Conservation (phyloP, 2,888 invertebrate species). For the Drosophila macrospina region DNA sequence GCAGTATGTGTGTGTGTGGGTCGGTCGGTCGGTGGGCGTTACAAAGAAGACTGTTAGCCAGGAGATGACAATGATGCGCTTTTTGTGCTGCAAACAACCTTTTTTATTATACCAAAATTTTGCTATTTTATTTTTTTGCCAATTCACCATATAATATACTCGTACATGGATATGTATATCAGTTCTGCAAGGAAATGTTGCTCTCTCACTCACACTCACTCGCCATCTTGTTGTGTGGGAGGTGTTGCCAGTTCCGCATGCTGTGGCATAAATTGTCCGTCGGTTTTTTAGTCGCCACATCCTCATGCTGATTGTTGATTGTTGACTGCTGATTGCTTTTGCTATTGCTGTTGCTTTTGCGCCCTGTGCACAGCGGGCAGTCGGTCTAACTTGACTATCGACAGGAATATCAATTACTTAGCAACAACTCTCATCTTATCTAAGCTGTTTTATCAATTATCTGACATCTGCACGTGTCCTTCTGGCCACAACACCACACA, state of each 20-base stretch:
- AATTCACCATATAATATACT: slow-evolving; percentile 64
- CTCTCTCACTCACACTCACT: slow-evolving; percentile 8
- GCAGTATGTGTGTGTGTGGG: slow-evolving; percentile 23
- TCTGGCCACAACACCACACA: slow-evolving; percentile 13
- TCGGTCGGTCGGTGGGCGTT: slow-evolving; percentile 60
- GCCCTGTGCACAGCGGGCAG: slow-evolving; percentile 61
- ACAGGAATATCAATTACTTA: slow-evolving; percentile 75
- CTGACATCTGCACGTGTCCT: slow-evolving; percentile 69
- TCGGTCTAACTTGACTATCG: slow-evolving; percentile 42
- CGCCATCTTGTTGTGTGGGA: slow-evolving; percentile 16
- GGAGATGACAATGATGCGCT: slow-evolving; percentile 74
- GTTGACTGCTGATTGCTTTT: slow-evolving; percentile 43
- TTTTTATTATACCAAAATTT: slow-evolving; percentile 60
- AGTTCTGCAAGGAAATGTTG: not conserved
- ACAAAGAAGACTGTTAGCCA: slow-evolving; percentile 47
- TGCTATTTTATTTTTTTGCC: slow-evolving; percentile 63
- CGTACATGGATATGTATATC: slow-evolving; percentile 9
- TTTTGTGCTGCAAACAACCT: slow-evolving; percentile 63
- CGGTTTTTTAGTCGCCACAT: slow-evolving; percentile 56
- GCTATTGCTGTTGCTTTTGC: slow-evolving; percentile 46
- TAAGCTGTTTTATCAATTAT: slow-evolving; percentile 67
- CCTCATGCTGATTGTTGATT: slow-evolving; percentile 5
- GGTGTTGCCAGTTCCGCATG: slow-evolving; percentile 61
- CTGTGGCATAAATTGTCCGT: slow-evolving; percentile 75
- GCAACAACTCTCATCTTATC: slow-evolving; percentile 58